Conservation (phyloP, 2,797 vertebrate genomes). For the Pseudocheirus occidentalis region DNA sequence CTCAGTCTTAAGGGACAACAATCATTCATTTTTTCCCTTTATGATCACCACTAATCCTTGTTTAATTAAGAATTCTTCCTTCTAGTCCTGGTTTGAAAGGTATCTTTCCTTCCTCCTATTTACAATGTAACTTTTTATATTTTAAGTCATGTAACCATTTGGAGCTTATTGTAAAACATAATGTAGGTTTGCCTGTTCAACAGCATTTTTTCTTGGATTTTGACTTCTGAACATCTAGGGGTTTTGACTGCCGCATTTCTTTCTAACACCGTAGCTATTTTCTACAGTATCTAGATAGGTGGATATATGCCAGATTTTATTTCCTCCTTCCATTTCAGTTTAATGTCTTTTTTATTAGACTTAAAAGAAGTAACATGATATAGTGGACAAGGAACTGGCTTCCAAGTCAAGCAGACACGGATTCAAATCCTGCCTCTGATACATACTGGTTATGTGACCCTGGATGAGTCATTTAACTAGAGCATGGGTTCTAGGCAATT, state of each 20-base stretch:
- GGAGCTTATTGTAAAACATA: not conserved
- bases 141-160: not conserved
- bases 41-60: not conserved
- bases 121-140: not conserved
- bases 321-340: not conserved
- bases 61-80: not conserved
- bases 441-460: not conserved
- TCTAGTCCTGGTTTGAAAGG: not conserved
- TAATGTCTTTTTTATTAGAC: not conserved
- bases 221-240: not conserved
- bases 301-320: not conserved
- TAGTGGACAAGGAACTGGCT: not conserved
- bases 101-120: not conserved
- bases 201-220: not conserved
- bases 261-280: not conserved
- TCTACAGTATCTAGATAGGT: not conserved
- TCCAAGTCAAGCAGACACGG: not conserved
- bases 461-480: not conserved
- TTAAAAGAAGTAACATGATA: not conserved
- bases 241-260: not conserved
- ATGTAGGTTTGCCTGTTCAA: not conserved
- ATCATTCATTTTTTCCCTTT: not conserved
- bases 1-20: not conserved
- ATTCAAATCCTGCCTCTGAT: not conserved
- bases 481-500: not conserved